Base-by-base conservation (phyloP, 2,113 vertebrate genomes). In the Leptodactylus fuscus region DNA sequence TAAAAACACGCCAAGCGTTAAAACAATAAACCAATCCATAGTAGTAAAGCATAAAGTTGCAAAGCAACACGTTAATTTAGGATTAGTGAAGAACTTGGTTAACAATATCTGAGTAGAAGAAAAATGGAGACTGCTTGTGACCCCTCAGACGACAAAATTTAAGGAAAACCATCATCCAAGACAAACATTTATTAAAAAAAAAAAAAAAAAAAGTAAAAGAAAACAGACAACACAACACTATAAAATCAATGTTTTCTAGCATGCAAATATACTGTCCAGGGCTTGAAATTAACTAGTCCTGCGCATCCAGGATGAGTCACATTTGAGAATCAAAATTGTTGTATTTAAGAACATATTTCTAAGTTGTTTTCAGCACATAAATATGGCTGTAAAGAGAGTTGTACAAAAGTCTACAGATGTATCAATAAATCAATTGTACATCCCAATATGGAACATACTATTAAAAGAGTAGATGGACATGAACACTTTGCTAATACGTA, bases 211-310 rank as follows among this genome's bases (percentile, higher is more conserved):
- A n/a, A n/a, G n/a, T n/a, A n/a, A n/a, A 91, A 92, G 94, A 93
- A 86, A 90, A 94, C 94, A 94, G 95, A 95, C 95, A 94, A 96
- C 93, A 96, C 95, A 93, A 91, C 91, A 96, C 94, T 95, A 96
- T 89, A 92, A 91, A 94, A 93, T 94, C 94, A 87, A 92, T 93
- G 94, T 95, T 94, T 94, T 91, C 92, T 95, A 87, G 94, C 96
- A 97, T 97, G 97, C 97, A 96, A 93, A 32, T 12, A 8, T 94
- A 95, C 88, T 78, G 93, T 94, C 94, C 96, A 98, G 96, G 96
- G 96, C 97, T 97, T 97, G 96, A 97, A 97, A 97, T 96, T 97
- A 94, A 95, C 95, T 95, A 93, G 93, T 95, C 93, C 90, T 71
- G 84, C 36, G 49, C 67, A 85, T 81, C 34, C 48, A 81, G 60